Percentiles rank a stretch among this genome's conserved stretches.
These are phyloP conservation scores for Fulmarus glacialis DNA, from an alignment of 2,113 vertebrate species.

Conservation along the genomic window DNA sequence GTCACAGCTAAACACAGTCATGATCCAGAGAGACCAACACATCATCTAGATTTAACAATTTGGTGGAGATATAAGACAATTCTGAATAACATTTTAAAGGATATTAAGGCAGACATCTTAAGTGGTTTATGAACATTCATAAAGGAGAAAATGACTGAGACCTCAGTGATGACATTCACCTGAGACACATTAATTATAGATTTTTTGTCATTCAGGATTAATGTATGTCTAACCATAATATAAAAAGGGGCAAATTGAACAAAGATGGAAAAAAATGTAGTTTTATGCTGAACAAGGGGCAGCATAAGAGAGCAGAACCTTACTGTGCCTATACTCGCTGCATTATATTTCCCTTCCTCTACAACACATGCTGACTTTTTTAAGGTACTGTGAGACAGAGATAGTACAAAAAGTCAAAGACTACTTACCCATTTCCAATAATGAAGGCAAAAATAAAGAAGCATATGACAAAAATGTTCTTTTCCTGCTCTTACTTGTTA, in stretches of 20 bases:
- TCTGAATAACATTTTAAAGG: neutral
- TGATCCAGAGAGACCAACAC: neutral
- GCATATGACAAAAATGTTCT: neutral
- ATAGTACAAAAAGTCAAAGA: neutral
- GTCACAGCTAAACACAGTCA: neutral
- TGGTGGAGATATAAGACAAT: neutral
- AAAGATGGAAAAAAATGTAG: neutral
- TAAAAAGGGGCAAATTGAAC: neutral
- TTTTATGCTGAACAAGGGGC: neutral
- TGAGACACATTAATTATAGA: conserved; percentile 56
- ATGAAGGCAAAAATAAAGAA: neutral
- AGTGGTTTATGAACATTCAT: neutral
- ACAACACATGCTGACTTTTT: neutral
- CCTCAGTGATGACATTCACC: neutral
- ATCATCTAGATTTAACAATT: neutral
- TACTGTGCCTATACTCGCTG: neutral
- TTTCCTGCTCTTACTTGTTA: neutral
- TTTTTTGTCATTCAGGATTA: conserved; percentile 49
- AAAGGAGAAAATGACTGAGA: neutral
- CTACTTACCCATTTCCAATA: neutral
- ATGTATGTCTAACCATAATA: neutral
- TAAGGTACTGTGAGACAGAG: neutral
- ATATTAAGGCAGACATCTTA: neutral
- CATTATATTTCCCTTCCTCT: neutral
- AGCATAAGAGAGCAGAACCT: neutral